These are phyloP conservation scores for Zaprionus kolodkinae DNA, from an alignment of 1,140 invertebrate species.

Conservation along the genomic window DNA sequence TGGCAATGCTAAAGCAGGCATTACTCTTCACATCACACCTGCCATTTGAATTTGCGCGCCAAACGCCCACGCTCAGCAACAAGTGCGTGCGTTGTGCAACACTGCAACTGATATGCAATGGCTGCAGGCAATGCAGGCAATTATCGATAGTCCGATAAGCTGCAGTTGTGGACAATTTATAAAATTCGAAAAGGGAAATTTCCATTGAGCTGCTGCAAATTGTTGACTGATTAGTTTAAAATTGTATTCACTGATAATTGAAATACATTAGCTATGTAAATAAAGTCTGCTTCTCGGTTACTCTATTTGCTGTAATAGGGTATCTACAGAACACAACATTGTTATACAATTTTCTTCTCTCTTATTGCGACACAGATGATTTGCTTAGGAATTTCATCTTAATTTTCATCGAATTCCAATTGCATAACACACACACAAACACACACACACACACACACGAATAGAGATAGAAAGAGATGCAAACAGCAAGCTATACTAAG, in stretches of 20 bases:
- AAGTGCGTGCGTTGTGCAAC: constrained; percentile 10
- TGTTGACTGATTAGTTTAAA: neutral
- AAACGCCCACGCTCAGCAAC: neutral
- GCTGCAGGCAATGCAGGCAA: neutral
- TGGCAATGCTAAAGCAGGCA: neutral
- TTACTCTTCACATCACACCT: neutral
- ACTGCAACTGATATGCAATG: constrained; percentile 18
- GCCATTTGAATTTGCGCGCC: constrained; percentile 24
- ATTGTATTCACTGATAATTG: neutral
- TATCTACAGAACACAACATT: neutral
- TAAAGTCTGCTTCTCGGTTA: too few relatives aligned
- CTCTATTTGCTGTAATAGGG: too few relatives aligned
- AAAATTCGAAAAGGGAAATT: neutral
- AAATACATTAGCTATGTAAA: neutral
- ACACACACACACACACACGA: neutral
- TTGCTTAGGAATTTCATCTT: constrained; percentile 1
- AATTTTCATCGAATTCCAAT: constrained; percentile 19
- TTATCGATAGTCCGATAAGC: constrained; percentile 28
- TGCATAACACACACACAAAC: constrained; percentile 16
- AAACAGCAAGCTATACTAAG: neutral
- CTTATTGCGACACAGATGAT: neutral
- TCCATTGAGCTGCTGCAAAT: neutral
- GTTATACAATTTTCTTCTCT: neutral
- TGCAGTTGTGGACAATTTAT: neutral
- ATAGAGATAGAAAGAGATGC: neutral